Evolutionary conservation across 1,140 invertebrate species (phyloP), one percentile per base, ranked within the genome.

Genomic region (Vanessa atalanta): DNA sequence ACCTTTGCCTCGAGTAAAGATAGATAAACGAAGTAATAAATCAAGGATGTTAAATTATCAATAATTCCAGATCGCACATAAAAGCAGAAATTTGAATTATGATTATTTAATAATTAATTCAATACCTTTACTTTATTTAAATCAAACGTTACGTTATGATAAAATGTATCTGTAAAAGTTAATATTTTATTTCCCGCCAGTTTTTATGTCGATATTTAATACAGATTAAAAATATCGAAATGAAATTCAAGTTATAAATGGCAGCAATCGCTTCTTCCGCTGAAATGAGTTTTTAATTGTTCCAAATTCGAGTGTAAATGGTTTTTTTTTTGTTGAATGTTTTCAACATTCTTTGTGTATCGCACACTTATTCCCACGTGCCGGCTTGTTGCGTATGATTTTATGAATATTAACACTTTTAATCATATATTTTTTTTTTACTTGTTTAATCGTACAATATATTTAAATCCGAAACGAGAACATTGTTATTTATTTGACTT

Each of bases 251-350:
- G 7, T 43, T 43, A 43, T 43, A 43, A 63, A 63, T 63, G 26
- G 26, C 13, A 20, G 14, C 23, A 63, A 31, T 63, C 23, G 60
- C 37, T 37, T 12, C 26, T 65, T 60, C 31, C 55, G 20, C 31
- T 12, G 16, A 14, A 66, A 60, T 60, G 71, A 67, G 51, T 73
- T 73, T 73, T 73, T 66, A 73, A 73, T 73, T 73, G 71, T 73
- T 66, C 14, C 51, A 66, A 66, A 73, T 73, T 60, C 64, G 43
- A 63, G 37, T 63, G 26, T 15, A 64, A 60, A 73, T 37, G 37
- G 2, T 63, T 63, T 31, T 61, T 61, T 13, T 43, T 43, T 43
- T 43, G 37, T 43, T 9, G 23, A 37, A 63, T 20, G n/a, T 51
- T 51, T 51, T 51, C 37, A 43, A 43, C n/a, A 51, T 51, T 51